phyloP scores from a whole-genome alignment of 2,113 vertebrate genomes.

The Corythoichthys haematopterus region DNA sequence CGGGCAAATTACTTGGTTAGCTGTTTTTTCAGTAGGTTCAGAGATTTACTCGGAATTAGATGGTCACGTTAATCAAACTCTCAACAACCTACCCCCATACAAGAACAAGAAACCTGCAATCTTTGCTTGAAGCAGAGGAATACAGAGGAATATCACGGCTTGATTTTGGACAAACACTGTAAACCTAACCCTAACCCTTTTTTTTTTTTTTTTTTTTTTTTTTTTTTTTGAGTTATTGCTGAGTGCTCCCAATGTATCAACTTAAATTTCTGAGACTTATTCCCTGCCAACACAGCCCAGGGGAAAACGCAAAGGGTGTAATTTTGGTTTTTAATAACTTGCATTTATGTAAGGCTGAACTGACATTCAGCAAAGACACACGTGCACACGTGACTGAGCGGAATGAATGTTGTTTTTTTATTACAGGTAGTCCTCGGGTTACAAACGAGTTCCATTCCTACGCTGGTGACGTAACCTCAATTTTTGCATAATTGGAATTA shows the following conservation, averaged over 20 bases:
- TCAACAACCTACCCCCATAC: background rate
- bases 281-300: slow-evolving; percentile 42
- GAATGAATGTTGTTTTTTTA: slow-evolving; percentile 13
- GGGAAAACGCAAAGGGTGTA: slow-evolving; percentile 22
- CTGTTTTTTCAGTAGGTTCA: no score
- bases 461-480: no score
- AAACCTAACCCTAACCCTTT: no score
- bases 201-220: background rate
- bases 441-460: no score
- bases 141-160: background rate
- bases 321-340: slow-evolving; percentile 34
- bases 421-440: no score
- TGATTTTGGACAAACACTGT: background rate
- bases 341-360: slow-evolving; percentile 28
- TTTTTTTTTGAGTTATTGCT: slow-evolving; percentile 4
- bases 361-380: slow-evolving; percentile 32
- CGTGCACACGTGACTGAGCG: slow-evolving; percentile 12
- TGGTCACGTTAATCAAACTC: background rate
- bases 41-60: background rate
- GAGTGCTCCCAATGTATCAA: slow-evolving; percentile 27
- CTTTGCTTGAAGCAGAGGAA: background rate
- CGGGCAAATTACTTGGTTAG: no score
- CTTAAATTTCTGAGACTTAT: slow-evolving; percentile 48
- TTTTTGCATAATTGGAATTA: no score
- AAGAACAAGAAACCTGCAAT: background rate